A percentile compares a stretch with the other conserved stretches of the same genome.
Conservation (phyloP, 2,113 vertebrate genomes). For the Antechinus stuartii region DNA sequence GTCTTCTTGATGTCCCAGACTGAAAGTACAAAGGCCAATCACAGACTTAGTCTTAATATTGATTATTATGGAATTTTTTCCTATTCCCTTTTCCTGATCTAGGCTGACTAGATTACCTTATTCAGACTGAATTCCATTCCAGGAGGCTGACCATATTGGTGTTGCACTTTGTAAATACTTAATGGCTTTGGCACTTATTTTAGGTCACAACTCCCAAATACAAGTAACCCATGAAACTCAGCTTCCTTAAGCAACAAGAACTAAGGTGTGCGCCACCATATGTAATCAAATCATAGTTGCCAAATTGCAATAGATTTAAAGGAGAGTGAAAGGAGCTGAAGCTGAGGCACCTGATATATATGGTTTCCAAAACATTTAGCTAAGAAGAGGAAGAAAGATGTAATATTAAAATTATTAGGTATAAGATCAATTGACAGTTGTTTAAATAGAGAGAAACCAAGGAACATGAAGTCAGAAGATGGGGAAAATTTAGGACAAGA, state of each 20-base stretch:
- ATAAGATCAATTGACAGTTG: not conserved
- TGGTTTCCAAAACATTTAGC: not conserved
- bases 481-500: not conserved
- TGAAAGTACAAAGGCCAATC: not conserved
- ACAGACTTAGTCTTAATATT: not conserved
- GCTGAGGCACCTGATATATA: not conserved
- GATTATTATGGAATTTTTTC: not conserved
- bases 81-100: not conserved
- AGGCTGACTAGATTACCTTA: not conserved
- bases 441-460: not conserved
- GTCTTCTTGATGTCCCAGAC: not conserved
- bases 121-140: not conserved
- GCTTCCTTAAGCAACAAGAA: not conserved
- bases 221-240: not conserved
- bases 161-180: not conserved
- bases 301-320: not conserved
- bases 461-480: not conserved
- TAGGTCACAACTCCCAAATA: not conserved
- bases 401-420: not conserved
- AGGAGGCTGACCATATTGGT: not conserved
- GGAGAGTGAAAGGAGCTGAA: not conserved
- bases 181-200: not conserved
- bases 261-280: not conserved
- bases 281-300: not conserved
- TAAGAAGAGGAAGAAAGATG: not conserved